phyloP scores from a whole-genome alignment of 2,113 vertebrate genomes.

The Engystomops pustulosus region DNA sequence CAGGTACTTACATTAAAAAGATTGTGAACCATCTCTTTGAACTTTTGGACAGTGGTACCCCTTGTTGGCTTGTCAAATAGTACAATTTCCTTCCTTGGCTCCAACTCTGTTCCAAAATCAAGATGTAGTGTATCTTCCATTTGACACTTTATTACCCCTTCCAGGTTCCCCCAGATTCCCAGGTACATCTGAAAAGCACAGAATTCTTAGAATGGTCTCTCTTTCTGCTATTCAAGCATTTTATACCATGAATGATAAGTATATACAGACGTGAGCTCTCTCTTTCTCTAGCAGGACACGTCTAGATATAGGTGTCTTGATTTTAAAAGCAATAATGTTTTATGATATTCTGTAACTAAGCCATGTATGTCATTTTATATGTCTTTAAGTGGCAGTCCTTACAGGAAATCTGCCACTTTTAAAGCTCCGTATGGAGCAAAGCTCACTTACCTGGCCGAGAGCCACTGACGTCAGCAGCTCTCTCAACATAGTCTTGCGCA shows the following conservation, averaged over 20 bases:
- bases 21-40: conserved; percentile 94
- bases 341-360: too few species aligned
- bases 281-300: too few species aligned
- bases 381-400: too few species aligned
- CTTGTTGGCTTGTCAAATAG: conserved; percentile 91
- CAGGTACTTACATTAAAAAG: conserved; percentile 85
- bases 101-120: conserved; percentile 86
- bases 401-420: too few species aligned
- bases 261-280: too few species aligned
- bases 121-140: conserved; percentile 86
- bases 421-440: too few species aligned
- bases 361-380: too few species aligned
- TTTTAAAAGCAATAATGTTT: too few species aligned
- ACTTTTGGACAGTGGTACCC: conserved; percentile 95
- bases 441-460: too few species aligned
- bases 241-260: not conserved
- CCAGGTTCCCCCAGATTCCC: conserved; percentile 92
- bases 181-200: conserved; percentile 84
- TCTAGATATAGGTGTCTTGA: too few species aligned
- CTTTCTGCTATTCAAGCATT: not conserved
- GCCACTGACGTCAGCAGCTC: too few species aligned
- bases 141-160: conserved; percentile 93
- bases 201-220: not conserved
- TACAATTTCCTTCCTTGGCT: conserved; percentile 84
- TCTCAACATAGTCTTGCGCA: too few species aligned